phyloP scores from a whole-genome alignment of 2,113 vertebrate species.

The pig (Sus scrofa) region T2T-Sscrofa CM000824.6:139469501-139470000 shows the following conservation, averaged over 20 bases:
- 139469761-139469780: background rate
- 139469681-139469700: background rate
- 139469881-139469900: background rate
- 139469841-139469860: background rate
- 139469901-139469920: background rate
- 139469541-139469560: background rate
- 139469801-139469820: background rate
- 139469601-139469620: background rate
- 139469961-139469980: background rate
- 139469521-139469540: background rate
- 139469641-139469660: background rate
- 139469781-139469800: background rate
- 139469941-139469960: background rate
- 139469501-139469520: background rate
- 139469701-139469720: background rate
- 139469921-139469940: background rate
- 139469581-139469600: background rate
- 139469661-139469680: background rate
- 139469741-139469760: background rate
- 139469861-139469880: background rate
- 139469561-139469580: background rate
- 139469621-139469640: background rate
- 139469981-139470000: background rate
- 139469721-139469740: background rate
- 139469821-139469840: background rate